Conservation (phyloP, 2,888 invertebrate genomes). For the Ceriagrion tenellum region DNA sequence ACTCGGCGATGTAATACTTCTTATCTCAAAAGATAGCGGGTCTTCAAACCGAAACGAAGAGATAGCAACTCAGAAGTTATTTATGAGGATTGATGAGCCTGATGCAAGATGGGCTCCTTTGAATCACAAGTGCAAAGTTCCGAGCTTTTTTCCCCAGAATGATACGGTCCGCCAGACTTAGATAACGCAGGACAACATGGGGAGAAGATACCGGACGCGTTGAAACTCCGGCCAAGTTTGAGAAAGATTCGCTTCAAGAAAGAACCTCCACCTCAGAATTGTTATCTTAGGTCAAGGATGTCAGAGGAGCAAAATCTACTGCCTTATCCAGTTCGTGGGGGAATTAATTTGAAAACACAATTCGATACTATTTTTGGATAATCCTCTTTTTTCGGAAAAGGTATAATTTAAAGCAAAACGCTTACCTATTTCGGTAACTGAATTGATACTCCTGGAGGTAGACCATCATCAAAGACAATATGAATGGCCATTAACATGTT, state of each 20-base stretch:
- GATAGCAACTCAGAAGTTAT: not conserved
- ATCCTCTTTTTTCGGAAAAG: no score
- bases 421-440: no score
- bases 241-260: not conserved
- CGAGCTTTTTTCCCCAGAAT: not conserved
- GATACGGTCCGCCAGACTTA: not conserved
- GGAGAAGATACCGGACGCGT: not conserved
- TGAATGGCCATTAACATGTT: no score
- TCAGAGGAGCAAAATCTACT: not conserved
- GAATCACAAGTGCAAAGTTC: constrained; percentile 26
- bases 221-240: not conserved
- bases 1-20: not conserved
- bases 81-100: not conserved
- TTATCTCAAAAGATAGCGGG: not conserved
- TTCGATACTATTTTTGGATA: no score
- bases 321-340: no score
- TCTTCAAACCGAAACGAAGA: not conserved
- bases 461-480: no score
- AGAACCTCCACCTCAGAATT: not conserved
- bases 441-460: no score
- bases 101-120: not conserved
- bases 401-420: no score
- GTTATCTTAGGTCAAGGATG: constrained; percentile 42
- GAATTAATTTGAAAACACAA: no score
- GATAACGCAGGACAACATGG: not conserved